Evolutionary conservation across 2,113 vertebrate species (phyloP).

Genomic region (Sclerurus mexicanus): DNA sequence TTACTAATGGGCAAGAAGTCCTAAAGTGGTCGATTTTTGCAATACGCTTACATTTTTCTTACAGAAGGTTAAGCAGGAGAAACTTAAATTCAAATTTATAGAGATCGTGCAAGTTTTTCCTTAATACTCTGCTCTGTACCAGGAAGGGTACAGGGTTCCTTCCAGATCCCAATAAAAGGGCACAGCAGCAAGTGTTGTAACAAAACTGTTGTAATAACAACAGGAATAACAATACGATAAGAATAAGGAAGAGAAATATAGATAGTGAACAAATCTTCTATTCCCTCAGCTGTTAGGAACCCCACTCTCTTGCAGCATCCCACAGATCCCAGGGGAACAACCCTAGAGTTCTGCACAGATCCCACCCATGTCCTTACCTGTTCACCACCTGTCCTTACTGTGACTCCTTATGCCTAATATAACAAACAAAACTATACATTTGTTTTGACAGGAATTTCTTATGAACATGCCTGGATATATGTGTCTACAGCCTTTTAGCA

Average conservation of each 20-base stretch:
- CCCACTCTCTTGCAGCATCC: neutral
- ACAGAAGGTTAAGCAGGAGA: neutral
- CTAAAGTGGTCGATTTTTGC: neutral
- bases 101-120: neutral
- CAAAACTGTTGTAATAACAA: neutral
- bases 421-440: neutral
- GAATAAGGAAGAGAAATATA: neutral
- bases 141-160: neutral
- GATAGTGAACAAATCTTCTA: neutral
- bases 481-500: neutral
- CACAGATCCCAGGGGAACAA: neutral
- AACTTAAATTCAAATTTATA: neutral
- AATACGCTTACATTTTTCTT: neutral
- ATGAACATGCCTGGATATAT: neutral
- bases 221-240: rapidly evolving
- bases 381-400: rapidly evolving
- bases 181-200: neutral
- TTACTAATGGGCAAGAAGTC: neutral
- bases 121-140: neutral
- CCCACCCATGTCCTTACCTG: no score
- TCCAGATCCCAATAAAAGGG: neutral
- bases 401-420: neutral
- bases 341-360: no score
- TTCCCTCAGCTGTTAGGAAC: neutral
- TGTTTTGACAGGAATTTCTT: neutral